These are phyloP conservation scores for Mormyrus proboscirostris DNA, from an alignment of 2,797 vertebrate species.

Conservation along the genomic window DNA sequence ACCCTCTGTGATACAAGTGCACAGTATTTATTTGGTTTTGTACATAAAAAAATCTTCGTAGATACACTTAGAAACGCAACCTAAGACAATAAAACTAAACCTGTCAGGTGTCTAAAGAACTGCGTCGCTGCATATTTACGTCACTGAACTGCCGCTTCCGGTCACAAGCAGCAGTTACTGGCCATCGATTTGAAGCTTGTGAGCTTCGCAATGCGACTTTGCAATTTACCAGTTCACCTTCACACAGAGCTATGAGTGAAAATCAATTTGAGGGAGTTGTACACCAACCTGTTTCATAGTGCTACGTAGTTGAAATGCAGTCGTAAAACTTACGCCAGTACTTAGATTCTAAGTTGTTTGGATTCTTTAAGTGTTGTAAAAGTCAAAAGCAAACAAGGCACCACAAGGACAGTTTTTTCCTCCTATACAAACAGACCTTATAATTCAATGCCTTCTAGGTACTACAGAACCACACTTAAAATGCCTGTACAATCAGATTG, in stretches of 20 bases:
- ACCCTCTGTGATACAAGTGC: background rate
- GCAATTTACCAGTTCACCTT: background rate
- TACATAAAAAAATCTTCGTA: background rate
- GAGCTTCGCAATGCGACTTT: background rate
- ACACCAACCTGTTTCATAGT: background rate
- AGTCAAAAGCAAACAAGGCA: background rate
- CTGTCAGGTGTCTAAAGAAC: background rate
- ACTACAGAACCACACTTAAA: background rate
- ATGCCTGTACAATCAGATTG: background rate
- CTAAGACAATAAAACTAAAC: background rate
- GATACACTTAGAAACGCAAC: background rate
- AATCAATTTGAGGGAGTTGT: background rate
- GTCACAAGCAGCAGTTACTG: background rate
- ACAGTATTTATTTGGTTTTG: background rate
- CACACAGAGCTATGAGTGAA: background rate
- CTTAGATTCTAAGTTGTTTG: no score
- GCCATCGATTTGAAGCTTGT: background rate
- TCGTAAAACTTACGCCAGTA: background rate
- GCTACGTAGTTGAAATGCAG: background rate
- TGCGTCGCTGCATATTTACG: background rate
- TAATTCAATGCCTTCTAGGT: background rate
- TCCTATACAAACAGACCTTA: background rate
- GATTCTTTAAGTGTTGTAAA: background rate
- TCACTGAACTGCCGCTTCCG: background rate
- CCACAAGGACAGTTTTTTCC: background rate